Percentiles rank a stretch among this genome's conserved stretches.
Evolutionary conservation across 2,888 invertebrate genomes (phyloP).

Genomic region (Sminthurinus aureus): DNA sequence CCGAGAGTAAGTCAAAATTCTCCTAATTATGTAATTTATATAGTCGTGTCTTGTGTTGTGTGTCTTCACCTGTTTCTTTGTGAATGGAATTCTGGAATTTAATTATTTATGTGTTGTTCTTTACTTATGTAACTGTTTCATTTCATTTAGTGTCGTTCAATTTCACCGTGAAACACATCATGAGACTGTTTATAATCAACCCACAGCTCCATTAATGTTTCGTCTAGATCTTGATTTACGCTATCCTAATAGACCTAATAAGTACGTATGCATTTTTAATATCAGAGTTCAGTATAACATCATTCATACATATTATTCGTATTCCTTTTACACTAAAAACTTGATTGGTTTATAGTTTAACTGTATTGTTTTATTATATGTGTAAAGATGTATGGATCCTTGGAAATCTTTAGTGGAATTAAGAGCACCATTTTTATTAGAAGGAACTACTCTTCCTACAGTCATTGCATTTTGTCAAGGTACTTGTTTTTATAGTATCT

Average conservation of each 20-base stretch:
- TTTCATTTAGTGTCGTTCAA: slow-evolving; percentile 75
- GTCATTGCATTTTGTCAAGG: slow-evolving; percentile 78
- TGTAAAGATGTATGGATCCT: slow-evolving; percentile 69
- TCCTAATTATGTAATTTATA: no score
- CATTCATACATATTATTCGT: not conserved
- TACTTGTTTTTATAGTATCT: no score
- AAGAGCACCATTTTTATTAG: slow-evolving; percentile 75
- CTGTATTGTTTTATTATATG: not conserved
- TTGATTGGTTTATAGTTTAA: no score
- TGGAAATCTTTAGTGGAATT: slow-evolving; percentile 73
- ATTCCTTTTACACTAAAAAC: no score
- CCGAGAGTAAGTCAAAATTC: slow-evolving; percentile 65
- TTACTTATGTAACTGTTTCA: slow-evolving; percentile 68
- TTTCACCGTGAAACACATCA: slow-evolving; percentile 83
- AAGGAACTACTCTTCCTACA: slow-evolving; percentile 69
- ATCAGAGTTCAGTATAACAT: not conserved
- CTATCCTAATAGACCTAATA: slow-evolving; percentile 61
- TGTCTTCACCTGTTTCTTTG: no score
- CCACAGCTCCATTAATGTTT: slow-evolving; percentile 74
- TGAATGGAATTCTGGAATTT: no score
- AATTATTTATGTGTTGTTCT: not conserved
- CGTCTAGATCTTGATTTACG: slow-evolving; percentile 83
- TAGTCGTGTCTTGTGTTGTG: no score
- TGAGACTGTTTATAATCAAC: slow-evolving; percentile 77
- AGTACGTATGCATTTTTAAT: slow-evolving; percentile 44